Conservation (phyloP, 2,113 vertebrate genomes). For the Podocnemis expansa region DNA sequence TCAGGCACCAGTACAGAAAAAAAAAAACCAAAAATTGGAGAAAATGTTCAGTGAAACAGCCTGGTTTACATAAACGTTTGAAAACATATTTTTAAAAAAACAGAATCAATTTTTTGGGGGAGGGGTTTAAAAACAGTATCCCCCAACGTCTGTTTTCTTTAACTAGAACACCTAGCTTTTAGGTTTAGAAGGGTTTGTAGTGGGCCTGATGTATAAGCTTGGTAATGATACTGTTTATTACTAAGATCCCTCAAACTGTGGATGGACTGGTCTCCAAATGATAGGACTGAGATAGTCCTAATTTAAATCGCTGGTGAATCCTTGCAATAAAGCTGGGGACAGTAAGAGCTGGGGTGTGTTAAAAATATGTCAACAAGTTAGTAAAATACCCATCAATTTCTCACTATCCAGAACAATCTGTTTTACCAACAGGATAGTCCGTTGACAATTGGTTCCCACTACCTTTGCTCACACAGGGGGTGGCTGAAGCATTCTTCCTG, state of each 20-base stretch:
- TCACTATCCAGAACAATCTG: background rate
- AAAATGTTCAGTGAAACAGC: background rate
- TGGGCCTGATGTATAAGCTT: background rate
- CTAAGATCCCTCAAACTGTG: background rate
- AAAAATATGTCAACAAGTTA: background rate
- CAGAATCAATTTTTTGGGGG: background rate
- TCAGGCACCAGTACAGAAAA: slow-evolving; percentile 52
- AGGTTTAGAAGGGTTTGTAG: background rate
- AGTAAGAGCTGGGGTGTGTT: background rate
- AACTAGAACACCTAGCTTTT: background rate
- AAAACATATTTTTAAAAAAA: background rate
- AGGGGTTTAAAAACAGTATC: slow-evolving; percentile 23
- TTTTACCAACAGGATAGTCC: background rate
- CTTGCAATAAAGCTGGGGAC: background rate
- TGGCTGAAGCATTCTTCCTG: background rate
- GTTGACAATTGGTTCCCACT: background rate
- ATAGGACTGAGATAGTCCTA: background rate
- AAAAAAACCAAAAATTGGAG: slow-evolving; percentile 51
- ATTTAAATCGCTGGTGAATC: background rate
- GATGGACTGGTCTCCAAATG: background rate
- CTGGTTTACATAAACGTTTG: slow-evolving; percentile 19
- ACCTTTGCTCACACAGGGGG: background rate
- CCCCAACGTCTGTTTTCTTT: background rate
- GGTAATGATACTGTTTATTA: background rate
- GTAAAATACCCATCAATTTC: background rate